These are phyloP conservation scores for Malurus splendens DNA, from an alignment of 2,797 vertebrate genomes.

Conservation along the genomic window DNA sequence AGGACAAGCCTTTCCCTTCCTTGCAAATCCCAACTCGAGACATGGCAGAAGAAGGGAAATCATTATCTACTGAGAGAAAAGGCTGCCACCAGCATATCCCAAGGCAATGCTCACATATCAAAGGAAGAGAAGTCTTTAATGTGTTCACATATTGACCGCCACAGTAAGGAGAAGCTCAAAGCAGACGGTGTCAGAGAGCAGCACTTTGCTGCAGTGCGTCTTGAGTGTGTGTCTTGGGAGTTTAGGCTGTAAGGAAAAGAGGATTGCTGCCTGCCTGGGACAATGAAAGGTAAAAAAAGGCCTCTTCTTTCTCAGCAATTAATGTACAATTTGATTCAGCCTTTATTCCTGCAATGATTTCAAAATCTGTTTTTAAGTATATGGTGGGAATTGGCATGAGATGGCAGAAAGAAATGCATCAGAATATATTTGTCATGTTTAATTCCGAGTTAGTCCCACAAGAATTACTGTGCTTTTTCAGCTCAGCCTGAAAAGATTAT, in stretches of 20 bases:
- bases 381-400: neutral
- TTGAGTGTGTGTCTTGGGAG: neutral
- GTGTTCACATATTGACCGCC: neutral
- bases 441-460: neutral
- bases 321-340: neutral
- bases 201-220: neutral
- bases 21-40: neutral
- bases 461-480: neutral
- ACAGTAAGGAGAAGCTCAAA: neutral
- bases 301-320: neutral
- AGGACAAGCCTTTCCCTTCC: neutral
- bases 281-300: neutral
- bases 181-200: neutral
- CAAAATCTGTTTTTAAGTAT: neutral
- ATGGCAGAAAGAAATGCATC: neutral
- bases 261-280: neutral
- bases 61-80: constrained; percentile 8
- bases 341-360: neutral
- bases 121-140: constrained; percentile 6
- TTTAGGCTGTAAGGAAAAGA: neutral
- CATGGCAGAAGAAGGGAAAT: neutral
- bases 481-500: neutral
- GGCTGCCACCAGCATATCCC: neutral
- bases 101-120: constrained; percentile 3
- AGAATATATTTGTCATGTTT: neutral